phyloP scores from a whole-genome alignment of 2,797 vertebrate genomes.

The Leucoraja ocellata region DNA sequence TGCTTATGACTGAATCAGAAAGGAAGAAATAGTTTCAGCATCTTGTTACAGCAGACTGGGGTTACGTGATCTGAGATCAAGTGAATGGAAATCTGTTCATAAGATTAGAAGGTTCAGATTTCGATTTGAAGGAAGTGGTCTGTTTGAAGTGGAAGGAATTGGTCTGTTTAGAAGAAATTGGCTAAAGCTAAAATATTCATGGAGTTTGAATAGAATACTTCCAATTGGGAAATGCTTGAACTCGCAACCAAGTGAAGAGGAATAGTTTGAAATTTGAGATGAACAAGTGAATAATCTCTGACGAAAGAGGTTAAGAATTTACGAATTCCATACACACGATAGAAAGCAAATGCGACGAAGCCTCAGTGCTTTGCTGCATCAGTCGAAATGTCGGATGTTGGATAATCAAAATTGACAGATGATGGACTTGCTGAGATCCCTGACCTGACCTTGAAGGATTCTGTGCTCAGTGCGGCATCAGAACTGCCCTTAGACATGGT shows the following conservation, averaged over 20 bases:
- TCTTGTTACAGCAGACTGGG: background rate
- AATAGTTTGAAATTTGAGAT: background rate
- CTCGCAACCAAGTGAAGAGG: background rate
- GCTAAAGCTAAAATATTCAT: conserved; percentile 15
- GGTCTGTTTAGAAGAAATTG: background rate
- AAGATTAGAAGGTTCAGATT: conserved; percentile 7
- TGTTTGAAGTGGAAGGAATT: conserved; percentile 6
- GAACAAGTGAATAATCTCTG: background rate
- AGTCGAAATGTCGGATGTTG: background rate
- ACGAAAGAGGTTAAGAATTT: background rate
- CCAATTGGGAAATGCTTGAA: conserved; percentile 8
- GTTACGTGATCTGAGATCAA: background rate
- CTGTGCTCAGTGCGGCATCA: background rate
- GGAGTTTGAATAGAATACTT: conserved; percentile 6
- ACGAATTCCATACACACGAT: too few relatives aligned
- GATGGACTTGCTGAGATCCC: background rate
- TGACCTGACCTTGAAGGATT: background rate
- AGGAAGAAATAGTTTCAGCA: background rate
- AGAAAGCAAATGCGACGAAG: background rate
- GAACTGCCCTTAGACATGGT: background rate
- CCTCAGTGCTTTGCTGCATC: background rate
- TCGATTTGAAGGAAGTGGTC: background rate
- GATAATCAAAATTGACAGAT: background rate
- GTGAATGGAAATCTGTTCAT: background rate
- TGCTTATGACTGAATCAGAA: background rate